Evolutionary conservation across 1,140 invertebrate genomes (phyloP), one percentile per base, ranked within the genome.

Genomic region (Luehdorfia chinensis): DNA sequence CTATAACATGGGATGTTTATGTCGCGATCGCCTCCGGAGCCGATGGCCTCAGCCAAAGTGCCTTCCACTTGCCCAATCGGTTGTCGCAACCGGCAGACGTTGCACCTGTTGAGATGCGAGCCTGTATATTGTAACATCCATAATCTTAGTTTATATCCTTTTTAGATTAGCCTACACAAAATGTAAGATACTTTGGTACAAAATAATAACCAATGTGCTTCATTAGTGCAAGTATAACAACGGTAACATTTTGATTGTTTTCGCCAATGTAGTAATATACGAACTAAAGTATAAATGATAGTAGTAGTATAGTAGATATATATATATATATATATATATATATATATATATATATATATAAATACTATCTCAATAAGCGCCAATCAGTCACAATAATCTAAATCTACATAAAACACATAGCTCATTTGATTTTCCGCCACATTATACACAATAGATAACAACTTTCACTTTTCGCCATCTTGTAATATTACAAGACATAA

Each of bases 31-130:
- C 50, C 66, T 67, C 64, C 60, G 64, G 50, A 72, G 73, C 62
- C 71, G 77, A 75, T 74, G 77, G 77, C 75, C 75, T 81, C 75
- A 66, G 61, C 55, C 55, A 53, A 70, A 61, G 61, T 59, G 67
- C 66, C 66, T 71, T 66, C 66, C 63, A 58, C 68, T 84, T 84
- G 68, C 80, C 75, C 76, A 84, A 84, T 74, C 58, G 51, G 31
- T 65, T 80, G 79, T 81, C 75, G 80, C 75, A 84, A 84, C 68
- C 64, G 64, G 72, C 70, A 75, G 74, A 75, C 71, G 73, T 66
- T 72, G 72, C 80, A 78, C 74, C 77, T 76, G 77, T 59, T 64
- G 55, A 65, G 65, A 75, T 70, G 71, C 66, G 65, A 69, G 65
- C 61, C 61, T 71, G 61, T 62, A 58, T 66, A 63, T 60, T 66